These are phyloP conservation scores for Omphaloscelis lunosa DNA, from an alignment of 2,888 invertebrate species.

Conservation along the genomic window DNA sequence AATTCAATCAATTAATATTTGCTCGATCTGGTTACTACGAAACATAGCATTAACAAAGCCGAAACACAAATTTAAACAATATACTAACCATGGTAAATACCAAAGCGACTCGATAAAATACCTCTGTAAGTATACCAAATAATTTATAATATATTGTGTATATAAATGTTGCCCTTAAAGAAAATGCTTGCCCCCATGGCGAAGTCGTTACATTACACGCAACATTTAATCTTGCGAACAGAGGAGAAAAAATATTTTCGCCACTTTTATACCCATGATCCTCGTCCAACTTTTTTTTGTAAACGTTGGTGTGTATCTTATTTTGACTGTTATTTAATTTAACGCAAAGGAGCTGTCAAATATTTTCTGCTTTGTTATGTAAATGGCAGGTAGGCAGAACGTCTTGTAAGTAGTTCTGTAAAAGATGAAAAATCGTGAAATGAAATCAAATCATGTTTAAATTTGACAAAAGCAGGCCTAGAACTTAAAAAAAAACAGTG, in stretches of 20 bases:
- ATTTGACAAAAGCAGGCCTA: too few relatives aligned
- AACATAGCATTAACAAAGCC: neutral
- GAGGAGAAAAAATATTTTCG: slow-evolving; percentile 73
- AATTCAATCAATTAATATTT: slow-evolving; percentile 1
- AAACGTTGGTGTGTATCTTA: neutral
- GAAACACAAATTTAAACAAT: neutral
- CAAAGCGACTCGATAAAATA: slow-evolving; percentile 19
- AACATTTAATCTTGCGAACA: slow-evolving; percentile 77
- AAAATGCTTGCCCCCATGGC: slow-evolving; percentile 72
- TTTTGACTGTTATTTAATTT: neutral
- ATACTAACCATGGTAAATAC: neutral
- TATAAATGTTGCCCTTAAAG: slow-evolving; percentile 61
- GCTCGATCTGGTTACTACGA: neutral
- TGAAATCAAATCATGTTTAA: too few relatives aligned
- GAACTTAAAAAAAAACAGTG: too few relatives aligned
- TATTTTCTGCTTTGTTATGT: neutral
- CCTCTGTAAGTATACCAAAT: slow-evolving; percentile 32
- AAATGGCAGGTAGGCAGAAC: too few relatives aligned
- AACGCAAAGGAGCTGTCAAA: neutral
- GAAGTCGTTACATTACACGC: slow-evolving; percentile 78
- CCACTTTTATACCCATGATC: slow-evolving; percentile 66
- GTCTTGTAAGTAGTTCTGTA: neutral
- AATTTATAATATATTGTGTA: slow-evolving; percentile 50
- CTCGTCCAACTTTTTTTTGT: slow-evolving; percentile 65
- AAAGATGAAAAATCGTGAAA: too few relatives aligned